These are phyloP conservation scores for Drosophila sp. DNA, from an alignment of 1,140 invertebrate genomes.

Conservation along the genomic window DNA sequence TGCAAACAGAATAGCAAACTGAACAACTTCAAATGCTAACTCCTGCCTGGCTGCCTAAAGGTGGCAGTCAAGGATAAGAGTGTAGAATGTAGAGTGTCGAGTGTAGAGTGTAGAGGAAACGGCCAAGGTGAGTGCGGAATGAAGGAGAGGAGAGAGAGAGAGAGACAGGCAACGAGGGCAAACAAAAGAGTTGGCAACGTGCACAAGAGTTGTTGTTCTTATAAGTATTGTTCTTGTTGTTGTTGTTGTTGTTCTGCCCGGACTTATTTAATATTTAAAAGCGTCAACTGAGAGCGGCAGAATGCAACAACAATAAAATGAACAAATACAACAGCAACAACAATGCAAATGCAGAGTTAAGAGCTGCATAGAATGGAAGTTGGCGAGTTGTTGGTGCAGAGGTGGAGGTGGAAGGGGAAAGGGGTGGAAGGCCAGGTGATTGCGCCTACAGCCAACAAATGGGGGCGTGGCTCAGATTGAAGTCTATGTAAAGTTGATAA, in stretches of 20 bases:
- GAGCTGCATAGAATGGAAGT: too few relatives aligned
- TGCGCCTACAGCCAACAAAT: slow-evolving; percentile 25
- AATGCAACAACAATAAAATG: slow-evolving; percentile 24
- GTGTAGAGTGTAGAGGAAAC: too few relatives aligned
- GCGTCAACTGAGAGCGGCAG: slow-evolving; percentile 52
- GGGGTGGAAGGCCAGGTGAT: slow-evolving; percentile 3
- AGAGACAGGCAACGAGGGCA: background rate
- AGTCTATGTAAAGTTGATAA: slow-evolving; percentile 69
- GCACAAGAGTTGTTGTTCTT: slow-evolving; percentile 48
- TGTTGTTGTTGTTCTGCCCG: slow-evolving; percentile 20
- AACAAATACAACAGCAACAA: slow-evolving; percentile 35
- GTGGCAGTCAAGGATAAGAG: too few relatives aligned
- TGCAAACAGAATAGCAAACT: slow-evolving; percentile 49
- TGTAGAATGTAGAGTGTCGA: too few relatives aligned
- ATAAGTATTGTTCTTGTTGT: slow-evolving; percentile 25
- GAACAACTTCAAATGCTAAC: slow-evolving; percentile 64
- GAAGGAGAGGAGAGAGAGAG: background rate
- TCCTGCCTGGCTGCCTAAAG: slow-evolving; percentile 24
- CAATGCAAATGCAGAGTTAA: background rate
- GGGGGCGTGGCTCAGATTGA: slow-evolving; percentile 54
- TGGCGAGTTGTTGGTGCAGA: too few relatives aligned
- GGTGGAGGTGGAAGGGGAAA: background rate
- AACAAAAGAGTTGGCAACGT: slow-evolving; percentile 48
- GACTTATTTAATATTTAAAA: slow-evolving; percentile 74
- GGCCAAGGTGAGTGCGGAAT: too few relatives aligned